phyloP scores from a whole-genome alignment of 2,113 vertebrate genomes.

The Aptenodytes forsteri region DNA sequence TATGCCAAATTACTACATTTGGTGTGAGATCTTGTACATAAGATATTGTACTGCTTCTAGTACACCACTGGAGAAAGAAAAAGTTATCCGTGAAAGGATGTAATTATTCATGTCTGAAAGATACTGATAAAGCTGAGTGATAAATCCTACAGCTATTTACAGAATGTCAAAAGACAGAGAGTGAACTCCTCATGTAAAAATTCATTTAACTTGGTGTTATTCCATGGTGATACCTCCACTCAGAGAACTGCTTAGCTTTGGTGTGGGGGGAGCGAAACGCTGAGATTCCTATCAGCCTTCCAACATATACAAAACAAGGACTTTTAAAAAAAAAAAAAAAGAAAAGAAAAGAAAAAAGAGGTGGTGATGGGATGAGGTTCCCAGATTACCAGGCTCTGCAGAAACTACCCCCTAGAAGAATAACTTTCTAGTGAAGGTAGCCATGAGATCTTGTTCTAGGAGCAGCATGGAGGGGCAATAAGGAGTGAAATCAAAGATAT shows the following conservation, averaged over 20 bases:
- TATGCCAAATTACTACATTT: neutral
- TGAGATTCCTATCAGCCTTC: neutral
- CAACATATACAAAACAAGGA: neutral
- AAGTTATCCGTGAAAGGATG: neutral
- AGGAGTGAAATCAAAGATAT: neutral
- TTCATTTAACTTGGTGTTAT: neutral
- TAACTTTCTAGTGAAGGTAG: neutral
- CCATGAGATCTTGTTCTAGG: neutral
- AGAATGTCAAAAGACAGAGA: neutral
- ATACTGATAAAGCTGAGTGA: neutral
- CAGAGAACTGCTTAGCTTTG: neutral
- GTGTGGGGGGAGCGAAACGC: neutral
- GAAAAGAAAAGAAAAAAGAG: neutral
- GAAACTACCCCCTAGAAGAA: neutral
- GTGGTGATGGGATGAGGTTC: neutral
- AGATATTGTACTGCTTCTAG: neutral
- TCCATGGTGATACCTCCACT: neutral
- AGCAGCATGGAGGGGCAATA: neutral
- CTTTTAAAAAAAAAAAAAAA: neutral
- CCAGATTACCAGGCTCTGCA: neutral
- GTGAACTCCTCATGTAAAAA: neutral
- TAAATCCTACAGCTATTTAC: neutral
- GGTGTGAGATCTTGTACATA: neutral
- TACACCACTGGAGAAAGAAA: neutral
- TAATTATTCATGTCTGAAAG: neutral